Percentiles rank a stretch among this genome's conserved stretches.
phyloP scores from a whole-genome alignment of 2,888 invertebrate species.

The Polymixis lichenea region DNA sequence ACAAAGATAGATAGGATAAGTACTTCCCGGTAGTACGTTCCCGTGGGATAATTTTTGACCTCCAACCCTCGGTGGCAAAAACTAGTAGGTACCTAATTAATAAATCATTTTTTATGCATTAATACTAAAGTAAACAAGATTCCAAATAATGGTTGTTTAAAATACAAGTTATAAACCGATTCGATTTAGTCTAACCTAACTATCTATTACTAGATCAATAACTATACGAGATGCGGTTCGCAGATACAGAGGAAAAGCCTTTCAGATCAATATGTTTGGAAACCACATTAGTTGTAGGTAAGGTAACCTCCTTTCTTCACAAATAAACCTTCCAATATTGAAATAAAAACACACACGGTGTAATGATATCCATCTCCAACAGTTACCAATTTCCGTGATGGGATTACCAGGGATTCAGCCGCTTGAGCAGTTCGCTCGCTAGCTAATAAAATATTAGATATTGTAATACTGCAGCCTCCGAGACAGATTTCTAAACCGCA shows the following conservation, averaged over 20 bases:
- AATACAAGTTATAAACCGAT: background rate
- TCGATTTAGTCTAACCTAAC: background rate
- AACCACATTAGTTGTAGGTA: background rate
- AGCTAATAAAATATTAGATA: slow-evolving; percentile 53
- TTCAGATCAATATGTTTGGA: background rate
- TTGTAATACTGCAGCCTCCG: slow-evolving; percentile 46
- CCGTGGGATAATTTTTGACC: too few relatives aligned
- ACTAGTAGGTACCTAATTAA: too few relatives aligned
- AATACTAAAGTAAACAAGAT: background rate
- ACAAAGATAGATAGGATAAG: too few relatives aligned
- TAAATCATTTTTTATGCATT: background rate
- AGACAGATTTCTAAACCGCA: slow-evolving; percentile 51
- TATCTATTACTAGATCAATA: background rate
- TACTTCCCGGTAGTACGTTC: too few relatives aligned
- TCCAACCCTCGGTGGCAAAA: too few relatives aligned
- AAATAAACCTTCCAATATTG: slow-evolving; percentile 2
- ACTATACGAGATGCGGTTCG: background rate
- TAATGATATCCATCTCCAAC: slow-evolving; percentile 15
- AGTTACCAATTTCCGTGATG: slow-evolving; percentile 51
- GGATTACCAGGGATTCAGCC: slow-evolving; percentile 45
- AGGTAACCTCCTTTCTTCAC: background rate
- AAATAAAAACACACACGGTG: slow-evolving; percentile 17
- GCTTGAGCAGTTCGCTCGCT: slow-evolving; percentile 33
- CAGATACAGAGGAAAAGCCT: background rate
- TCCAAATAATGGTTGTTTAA: background rate